Base-by-base conservation (phyloP, 2,113 vertebrate species). In the Sander vitreus region DNA sequence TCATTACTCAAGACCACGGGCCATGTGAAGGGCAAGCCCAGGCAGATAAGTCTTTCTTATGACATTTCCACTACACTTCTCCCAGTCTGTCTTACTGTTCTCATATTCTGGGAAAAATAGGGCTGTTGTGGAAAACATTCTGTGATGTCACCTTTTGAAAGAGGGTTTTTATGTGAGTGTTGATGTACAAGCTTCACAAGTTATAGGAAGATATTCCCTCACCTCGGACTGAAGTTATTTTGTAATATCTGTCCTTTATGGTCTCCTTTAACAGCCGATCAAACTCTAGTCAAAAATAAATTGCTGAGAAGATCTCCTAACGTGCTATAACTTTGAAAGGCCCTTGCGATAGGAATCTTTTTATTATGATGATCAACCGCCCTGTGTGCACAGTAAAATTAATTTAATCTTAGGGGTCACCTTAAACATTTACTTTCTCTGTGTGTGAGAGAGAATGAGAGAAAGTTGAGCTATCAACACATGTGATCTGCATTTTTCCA, bases 31-130 rank as follows among this genome's bases (percentile, higher is more conserved):
- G 76, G 80, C 91, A 83, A 80, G 93, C 58, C 81, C 47, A 16
- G 88, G 84, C 93, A 93, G 69, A 84, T 45, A 48, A 36, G 50
- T 80, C 36, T 69, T 47, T n/a, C 54, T 30, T 81, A 69, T 80
- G 78, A 87, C 47, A 64, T 78, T 85, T 91, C 84, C 75, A 47
- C 75, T 64, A 0, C 13, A 6, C 70, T 80, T 80, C 63, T 71
- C 5, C 0, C 45, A 39, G 53, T 76, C 69, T 78, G 63, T 65
- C 16, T 74, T 43, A 21, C 50, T 48, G 4, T 71, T 80, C 59
- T 73, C 45, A 16, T 53, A 51, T 69, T 63, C 45, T 58, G 33
- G 65, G 79, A 25, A 70, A 88, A 78, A 65, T 9, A 6, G 11
- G 39, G 53, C 65, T 73, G 21, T 57, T 53, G 64, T 78, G 60